Percentiles rank a stretch among this genome's conserved stretches.
Evolutionary conservation across 2,797 vertebrate genomes (phyloP).

Genomic region (Fringilla coelebs): DNA sequence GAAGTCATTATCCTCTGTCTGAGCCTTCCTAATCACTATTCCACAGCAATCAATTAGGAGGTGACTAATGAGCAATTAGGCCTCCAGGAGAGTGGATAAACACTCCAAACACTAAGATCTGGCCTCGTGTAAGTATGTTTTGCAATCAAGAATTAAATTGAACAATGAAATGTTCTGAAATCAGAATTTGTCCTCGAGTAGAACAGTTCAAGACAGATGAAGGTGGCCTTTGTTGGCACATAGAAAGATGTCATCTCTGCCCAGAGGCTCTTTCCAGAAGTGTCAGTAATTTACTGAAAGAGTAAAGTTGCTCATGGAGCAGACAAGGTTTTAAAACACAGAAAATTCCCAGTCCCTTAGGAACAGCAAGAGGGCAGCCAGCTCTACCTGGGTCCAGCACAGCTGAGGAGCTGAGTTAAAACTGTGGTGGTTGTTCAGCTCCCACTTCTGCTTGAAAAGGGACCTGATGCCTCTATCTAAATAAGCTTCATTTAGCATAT

Average conservation of each 20-base stretch:
- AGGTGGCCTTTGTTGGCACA: not conserved
- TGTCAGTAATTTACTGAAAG: not conserved
- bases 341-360: not conserved
- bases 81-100: not conserved
- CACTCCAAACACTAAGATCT: not conserved
- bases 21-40: not conserved
- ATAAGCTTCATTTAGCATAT: not conserved
- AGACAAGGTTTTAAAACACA: not conserved
- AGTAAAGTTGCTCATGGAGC: not conserved
- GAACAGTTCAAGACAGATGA: not conserved
- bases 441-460: not conserved
- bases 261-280: not conserved
- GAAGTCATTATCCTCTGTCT: not conserved
- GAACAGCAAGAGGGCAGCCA: not conserved
- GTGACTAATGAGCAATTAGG: conserved; percentile 38
- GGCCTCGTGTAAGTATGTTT: not conserved
- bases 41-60: conserved; percentile 7
- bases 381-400: not conserved
- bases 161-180: not conserved
- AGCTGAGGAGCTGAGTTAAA: not conserved
- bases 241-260: not conserved
- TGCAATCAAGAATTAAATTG: conserved; percentile 4
- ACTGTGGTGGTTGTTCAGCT: not conserved
- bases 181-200: not conserved
- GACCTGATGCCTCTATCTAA: not conserved